phyloP scores from a whole-genome alignment of 2,797 vertebrate species.

The Octomys mimax region DNA sequence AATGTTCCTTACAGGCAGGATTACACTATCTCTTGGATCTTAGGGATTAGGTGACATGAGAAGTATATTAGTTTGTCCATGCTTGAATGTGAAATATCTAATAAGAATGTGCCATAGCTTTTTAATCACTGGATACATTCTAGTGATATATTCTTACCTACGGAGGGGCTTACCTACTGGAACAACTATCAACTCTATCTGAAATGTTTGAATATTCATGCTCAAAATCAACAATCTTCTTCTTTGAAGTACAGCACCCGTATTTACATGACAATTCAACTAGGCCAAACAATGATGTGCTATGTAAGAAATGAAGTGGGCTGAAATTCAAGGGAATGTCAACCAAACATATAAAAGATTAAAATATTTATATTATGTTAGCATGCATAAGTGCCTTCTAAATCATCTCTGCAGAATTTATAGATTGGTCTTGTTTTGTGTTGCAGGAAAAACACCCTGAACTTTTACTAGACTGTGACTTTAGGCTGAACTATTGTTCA shows the following conservation, averaged over 20 bases:
- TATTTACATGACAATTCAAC: constrained; percentile 73
- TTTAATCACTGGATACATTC: constrained; percentile 58
- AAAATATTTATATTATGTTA: constrained; percentile 85
- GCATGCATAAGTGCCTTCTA: constrained; percentile 81
- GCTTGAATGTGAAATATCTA: constrained; percentile 33
- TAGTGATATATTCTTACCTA: constrained; percentile 39
- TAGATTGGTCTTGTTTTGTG: constrained; percentile 44
- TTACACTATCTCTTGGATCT: not conserved
- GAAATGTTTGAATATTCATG: constrained; percentile 71
- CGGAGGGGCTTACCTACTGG: constrained; percentile 59
- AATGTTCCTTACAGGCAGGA: not conserved
- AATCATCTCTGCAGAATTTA: constrained; percentile 79
- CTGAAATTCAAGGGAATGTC: constrained; percentile 74
- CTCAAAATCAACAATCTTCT: constrained; percentile 58
- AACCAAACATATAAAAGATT: constrained; percentile 74
- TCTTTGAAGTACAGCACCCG: not conserved
- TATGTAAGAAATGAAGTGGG: constrained; percentile 65
- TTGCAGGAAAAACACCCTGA: constrained; percentile 29
- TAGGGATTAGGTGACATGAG: constrained; percentile 44
- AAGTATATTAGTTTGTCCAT: constrained; percentile 39
- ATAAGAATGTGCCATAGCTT: constrained; percentile 39
- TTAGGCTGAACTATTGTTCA: constrained; percentile 58
- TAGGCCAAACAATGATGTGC: constrained; percentile 65
- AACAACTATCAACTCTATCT: constrained; percentile 60
- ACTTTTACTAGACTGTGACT: not conserved